Conservation (phyloP, 2,888 invertebrate species). For the Mesopsocus fuscifrons region DNA sequence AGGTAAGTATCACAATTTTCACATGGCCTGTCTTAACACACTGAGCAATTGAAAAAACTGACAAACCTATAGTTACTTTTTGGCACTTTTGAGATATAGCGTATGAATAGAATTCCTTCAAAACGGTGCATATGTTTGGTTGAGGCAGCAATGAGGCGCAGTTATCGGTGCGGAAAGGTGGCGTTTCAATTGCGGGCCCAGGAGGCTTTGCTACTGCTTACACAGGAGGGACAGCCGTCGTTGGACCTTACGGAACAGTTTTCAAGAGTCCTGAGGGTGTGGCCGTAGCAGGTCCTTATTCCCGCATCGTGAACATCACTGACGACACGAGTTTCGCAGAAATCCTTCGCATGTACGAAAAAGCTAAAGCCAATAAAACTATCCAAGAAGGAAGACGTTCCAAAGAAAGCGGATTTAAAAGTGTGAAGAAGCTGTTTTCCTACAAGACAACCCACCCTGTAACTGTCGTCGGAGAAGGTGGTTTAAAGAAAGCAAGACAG, state of each 20-base stretch:
- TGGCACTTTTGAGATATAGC: no score
- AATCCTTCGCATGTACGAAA: conserved; percentile 27
- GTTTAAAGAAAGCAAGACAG: neutral
- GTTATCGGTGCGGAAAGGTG: conserved; percentile 49
- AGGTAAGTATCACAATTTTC: no score
- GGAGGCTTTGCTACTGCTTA: conserved; percentile 68
- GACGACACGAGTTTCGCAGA: conserved; percentile 37
- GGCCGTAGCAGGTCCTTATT: conserved; percentile 56
- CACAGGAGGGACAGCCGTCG: conserved; percentile 59
- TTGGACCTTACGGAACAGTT: conserved; percentile 58
- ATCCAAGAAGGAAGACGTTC: conserved; percentile 9
- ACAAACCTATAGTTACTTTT: no score
- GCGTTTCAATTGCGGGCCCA: conserved; percentile 62
- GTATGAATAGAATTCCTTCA: no score
- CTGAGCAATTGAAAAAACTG: no score
- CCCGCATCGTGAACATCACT: conserved; percentile 47
- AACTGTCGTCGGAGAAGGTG: neutral
- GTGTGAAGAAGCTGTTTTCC: conserved; percentile 13
- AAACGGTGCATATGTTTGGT: no score
- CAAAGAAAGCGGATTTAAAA: conserved; percentile 13
- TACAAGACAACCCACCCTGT: conserved; percentile 14
- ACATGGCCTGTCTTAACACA: no score
- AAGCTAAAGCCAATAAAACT: conserved; percentile 9
- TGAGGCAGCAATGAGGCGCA: no score
- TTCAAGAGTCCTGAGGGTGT: conserved; percentile 48